Conservation (phyloP, 2,113 vertebrate genomes). For the Actenoides lindsayi region DNA sequence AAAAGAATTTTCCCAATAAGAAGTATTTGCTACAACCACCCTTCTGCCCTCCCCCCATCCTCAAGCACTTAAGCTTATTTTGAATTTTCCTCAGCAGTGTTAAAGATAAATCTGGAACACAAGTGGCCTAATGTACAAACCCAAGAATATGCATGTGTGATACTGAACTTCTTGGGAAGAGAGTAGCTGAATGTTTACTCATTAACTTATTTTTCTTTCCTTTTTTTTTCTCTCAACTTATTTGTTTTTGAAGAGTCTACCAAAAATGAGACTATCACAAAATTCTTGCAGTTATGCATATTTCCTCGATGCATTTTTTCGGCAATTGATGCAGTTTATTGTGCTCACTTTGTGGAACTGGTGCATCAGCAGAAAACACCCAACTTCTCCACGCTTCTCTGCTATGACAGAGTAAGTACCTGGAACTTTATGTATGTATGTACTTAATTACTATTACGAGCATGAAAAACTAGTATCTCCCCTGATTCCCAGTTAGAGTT, state of each 20-base stretch:
- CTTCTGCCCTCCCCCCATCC: not conserved
- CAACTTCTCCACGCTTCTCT: conserved; percentile 98
- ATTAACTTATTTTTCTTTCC: not conserved
- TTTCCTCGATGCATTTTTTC: conserved; percentile 99
- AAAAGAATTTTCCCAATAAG: not conserved
- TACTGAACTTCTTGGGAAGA: not conserved
- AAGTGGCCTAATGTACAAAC: not conserved
- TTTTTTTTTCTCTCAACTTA: not conserved
- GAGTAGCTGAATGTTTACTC: not conserved
- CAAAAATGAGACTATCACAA: conserved; percentile 99
- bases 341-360: conserved; percentile 96
- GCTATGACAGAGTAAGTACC: conserved; percentile 93
- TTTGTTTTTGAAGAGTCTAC: conserved; percentile 87
- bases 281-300: conserved; percentile 97
- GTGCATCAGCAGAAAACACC: conserved; percentile 98
- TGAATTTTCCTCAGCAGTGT: not conserved
- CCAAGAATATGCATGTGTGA: not conserved
- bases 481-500: not conserved
- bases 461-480: not conserved
- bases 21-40: not conserved
- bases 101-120: not conserved
- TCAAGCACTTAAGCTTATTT: not conserved
- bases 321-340: conserved; percentile 97
- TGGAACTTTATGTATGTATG: not conserved
- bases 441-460: not conserved